Evolutionary conservation across 2,797 vertebrate genomes (phyloP).

Genomic region (Holocentrus rufus): DNA sequence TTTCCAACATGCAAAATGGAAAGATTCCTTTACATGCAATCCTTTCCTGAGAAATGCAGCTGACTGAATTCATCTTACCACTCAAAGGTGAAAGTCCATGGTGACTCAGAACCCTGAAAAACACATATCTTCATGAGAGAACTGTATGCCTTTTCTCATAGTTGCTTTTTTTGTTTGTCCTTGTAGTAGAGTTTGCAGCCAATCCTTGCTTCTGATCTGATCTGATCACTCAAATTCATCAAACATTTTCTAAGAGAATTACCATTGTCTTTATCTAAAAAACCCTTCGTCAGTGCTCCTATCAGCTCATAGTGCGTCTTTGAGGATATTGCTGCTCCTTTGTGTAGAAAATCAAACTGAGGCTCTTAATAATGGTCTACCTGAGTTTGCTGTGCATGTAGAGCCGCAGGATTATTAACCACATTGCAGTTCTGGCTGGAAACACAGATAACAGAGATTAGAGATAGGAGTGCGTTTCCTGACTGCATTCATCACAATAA

Average conservation of each 20-base stretch:
- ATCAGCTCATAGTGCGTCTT: slow-evolving; percentile 6
- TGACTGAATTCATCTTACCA: slow-evolving; percentile 58
- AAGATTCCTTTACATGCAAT: background rate
- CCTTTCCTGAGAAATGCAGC: background rate
- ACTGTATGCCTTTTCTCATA: background rate
- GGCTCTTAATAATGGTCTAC: slow-evolving; percentile 49
- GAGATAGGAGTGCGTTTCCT: background rate
- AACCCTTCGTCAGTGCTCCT: slow-evolving; percentile 15
- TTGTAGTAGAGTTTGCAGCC: background rate
- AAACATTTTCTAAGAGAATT: background rate
- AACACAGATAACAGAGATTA: slow-evolving; percentile 61
- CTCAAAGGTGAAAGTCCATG: slow-evolving; percentile 1
- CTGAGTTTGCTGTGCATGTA: slow-evolving; percentile 46
- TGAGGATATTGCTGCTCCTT: slow-evolving; percentile 35
- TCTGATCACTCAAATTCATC: background rate
- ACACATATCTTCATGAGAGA: slow-evolving; percentile 2
- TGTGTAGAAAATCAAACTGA: slow-evolving; percentile 35
- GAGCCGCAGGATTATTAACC: slow-evolving; percentile 36
- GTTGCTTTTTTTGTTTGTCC: background rate
- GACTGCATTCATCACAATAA: background rate
- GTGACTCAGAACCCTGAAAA: slow-evolving; percentile 44
- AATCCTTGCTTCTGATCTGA: background rate
- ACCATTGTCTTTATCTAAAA: slow-evolving; percentile 7
- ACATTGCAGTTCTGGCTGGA: slow-evolving; percentile 50
- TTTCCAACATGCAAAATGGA: no score